A percentile compares a stretch with the other conserved stretches of the same genome.
Evolutionary conservation across 1,140 invertebrate species (phyloP).

Genomic region (Sitophilus oryzae): DNA sequence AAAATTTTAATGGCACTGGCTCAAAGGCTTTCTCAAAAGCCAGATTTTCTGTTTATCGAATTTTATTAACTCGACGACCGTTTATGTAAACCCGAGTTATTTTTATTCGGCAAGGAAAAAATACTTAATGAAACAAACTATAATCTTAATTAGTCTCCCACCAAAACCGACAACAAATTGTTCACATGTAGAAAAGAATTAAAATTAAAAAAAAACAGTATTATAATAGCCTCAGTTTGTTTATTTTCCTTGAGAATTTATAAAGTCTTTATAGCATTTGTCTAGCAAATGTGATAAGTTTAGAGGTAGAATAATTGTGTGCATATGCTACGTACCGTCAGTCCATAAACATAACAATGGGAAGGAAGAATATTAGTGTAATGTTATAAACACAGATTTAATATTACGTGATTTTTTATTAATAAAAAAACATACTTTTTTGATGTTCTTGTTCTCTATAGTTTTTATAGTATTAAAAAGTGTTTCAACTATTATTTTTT

Average conservation of each 20-base stretch:
- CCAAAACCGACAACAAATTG: not conserved
- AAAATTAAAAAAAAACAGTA: not conserved
- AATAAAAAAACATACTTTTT: no score
- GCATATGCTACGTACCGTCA: not conserved
- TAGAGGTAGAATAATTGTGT: not conserved
- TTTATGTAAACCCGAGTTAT: slow-evolving; percentile 18
- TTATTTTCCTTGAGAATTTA: slow-evolving; percentile 1
- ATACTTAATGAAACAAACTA: slow-evolving; percentile 17
- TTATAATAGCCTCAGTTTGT: not conserved
- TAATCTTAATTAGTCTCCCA: slow-evolving; percentile 8
- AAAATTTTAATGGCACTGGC: slow-evolving; percentile 18
- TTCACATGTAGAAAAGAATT: slow-evolving; percentile 10
- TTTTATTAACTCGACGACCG: slow-evolving; percentile 21
- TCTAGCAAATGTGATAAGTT: slow-evolving; percentile 23
- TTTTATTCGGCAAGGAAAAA: slow-evolving; percentile 17
- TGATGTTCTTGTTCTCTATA: no score
- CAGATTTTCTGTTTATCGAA: slow-evolving; percentile 23
- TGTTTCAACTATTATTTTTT: no score
- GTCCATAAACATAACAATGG: not conserved
- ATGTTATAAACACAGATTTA: no score
- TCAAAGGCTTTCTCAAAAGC: slow-evolving; percentile 13
- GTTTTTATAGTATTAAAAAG: no score
- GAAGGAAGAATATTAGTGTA: no score
- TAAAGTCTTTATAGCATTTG: slow-evolving; percentile 20
- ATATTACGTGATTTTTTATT: no score